Conservation (phyloP, 2,888 invertebrate species). For the Chaetogeoica ovagalla region DNA sequence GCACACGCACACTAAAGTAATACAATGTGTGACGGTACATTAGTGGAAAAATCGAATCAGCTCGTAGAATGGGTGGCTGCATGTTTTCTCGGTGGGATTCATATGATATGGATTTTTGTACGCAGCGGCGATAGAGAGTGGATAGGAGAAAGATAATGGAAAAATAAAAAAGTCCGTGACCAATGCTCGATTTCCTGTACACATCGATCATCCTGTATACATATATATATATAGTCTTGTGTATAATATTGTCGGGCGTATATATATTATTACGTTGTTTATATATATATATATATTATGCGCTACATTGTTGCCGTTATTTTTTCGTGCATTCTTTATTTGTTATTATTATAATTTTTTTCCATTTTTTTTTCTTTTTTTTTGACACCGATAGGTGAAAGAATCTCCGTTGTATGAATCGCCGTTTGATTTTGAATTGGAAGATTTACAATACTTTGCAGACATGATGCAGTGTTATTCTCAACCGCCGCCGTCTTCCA, state of each 20-base stretch:
- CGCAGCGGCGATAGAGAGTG: slow-evolving; percentile 45
- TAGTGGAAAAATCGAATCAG: slow-evolving; percentile 50
- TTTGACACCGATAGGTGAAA: slow-evolving; percentile 32
- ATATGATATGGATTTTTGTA: slow-evolving; percentile 37
- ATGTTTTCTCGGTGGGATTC: slow-evolving; percentile 48
- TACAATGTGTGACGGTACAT: slow-evolving; percentile 43
- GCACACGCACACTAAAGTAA: slow-evolving; percentile 21
- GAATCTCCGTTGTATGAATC: slow-evolving; percentile 45
- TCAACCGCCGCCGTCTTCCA: slow-evolving; percentile 40
- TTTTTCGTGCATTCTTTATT: slow-evolving; percentile 40
- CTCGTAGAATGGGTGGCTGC: slow-evolving; percentile 41
- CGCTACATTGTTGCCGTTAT: slow-evolving; percentile 37
- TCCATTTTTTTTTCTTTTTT: background rate
- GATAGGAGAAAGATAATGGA: slow-evolving; percentile 32
- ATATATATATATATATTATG: background rate
- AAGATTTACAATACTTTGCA: slow-evolving; percentile 17
- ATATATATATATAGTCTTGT: slow-evolving; percentile 17
- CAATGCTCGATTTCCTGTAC: slow-evolving; percentile 50
- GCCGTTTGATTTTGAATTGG: slow-evolving; percentile 39
- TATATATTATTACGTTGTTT: no score
- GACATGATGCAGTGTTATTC: slow-evolving; percentile 51
- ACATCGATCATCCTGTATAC: slow-evolving; percentile 49
- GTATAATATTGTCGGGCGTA: slow-evolving; percentile 40
- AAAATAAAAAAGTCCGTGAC: slow-evolving; percentile 50
- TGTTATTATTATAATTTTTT: slow-evolving; percentile 6